Evolutionary conservation across 2,888 invertebrate species (phyloP).

Genomic region (Agonopterix arenella): DNA sequence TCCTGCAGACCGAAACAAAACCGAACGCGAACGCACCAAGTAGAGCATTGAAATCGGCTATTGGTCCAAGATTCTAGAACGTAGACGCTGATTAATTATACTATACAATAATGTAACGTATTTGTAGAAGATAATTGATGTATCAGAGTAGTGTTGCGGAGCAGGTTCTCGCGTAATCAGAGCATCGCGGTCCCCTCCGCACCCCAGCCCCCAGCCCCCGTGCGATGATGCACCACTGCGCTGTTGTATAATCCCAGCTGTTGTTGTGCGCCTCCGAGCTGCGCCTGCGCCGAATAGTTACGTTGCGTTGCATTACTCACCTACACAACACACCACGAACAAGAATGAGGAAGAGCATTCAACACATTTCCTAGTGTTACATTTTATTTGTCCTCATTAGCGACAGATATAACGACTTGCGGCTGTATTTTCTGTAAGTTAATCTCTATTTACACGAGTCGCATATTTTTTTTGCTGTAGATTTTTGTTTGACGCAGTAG

Average conservation of each 20-base stretch:
- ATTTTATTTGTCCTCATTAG: constrained; percentile 49
- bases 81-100: constrained; percentile 29
- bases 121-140: constrained; percentile 13
- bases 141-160: constrained; percentile 30
- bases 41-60: constrained; percentile 53
- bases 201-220: background rate
- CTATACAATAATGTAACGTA: constrained; percentile 24
- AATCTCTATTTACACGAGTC: constrained; percentile 2
- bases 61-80: constrained; percentile 34
- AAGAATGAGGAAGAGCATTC: constrained; percentile 60
- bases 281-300: constrained; percentile 28
- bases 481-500: background rate
- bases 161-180: constrained; percentile 49
- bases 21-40: constrained; percentile 36
- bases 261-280: constrained; percentile 21
- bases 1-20: constrained; percentile 30
- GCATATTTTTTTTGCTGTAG: background rate
- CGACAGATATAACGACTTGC: constrained; percentile 9
- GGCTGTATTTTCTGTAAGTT: constrained; percentile 5
- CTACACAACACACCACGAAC: constrained; percentile 36
- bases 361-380: constrained; percentile 61
- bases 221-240: constrained; percentile 21
- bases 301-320: constrained; percentile 53
- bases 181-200: constrained; percentile 36
- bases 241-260: constrained; percentile 38